Base-by-base conservation (phyloP, 2,888 invertebrate genomes). In the Polietes domitor region DNA sequence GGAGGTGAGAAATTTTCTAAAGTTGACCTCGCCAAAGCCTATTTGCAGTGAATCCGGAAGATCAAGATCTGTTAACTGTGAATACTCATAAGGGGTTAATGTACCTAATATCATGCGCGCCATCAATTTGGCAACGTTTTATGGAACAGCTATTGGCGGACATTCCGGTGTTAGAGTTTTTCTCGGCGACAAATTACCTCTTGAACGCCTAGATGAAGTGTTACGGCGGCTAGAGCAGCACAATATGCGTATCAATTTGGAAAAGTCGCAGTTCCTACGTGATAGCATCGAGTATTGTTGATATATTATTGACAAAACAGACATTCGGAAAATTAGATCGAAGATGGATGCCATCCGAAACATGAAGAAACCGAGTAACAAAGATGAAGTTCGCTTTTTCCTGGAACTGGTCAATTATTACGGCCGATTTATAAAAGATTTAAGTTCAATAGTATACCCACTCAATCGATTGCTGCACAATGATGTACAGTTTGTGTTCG, bases 91-190 rank as follows among this genome's bases (percentile, higher is more conserved):
- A 32, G 9, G 50, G 50, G 17, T n/a, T n/a, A n/a, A n/a, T n/a
- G n/a, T n/a, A n/a, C n/a, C n/a, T n/a, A n/a, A n/a, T n/a, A n/a
- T n/a, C n/a, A n/a, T n/a, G 87, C 72, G 90, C 89, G 26, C 89
- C 91, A 10, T 77, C 80, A 87, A 88, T 87, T 37, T 91, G 87
- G 86, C 89, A 91, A 85, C 63, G 89, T 9, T 65, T 85, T 65
- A 89, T 91, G 76, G 88, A 90, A 24, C 55, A 6, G 10, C 1
- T 58, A 3, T 4, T 58, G 1, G 55, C 4, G 2, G 55, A 58
- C 12, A 58, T 58, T 24, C 75, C 26, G 75, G 63, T 12, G 75
- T 19, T 17, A 47, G 4, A 9, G 63, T 26, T 63, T 75, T 28
- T 26, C 47, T 26, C 9, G 47, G 28, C 55, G 43, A 77, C 28